Evolutionary conservation across 2,888 invertebrate species (phyloP).

Genomic region (Cosmorhoe ocellata): DNA sequence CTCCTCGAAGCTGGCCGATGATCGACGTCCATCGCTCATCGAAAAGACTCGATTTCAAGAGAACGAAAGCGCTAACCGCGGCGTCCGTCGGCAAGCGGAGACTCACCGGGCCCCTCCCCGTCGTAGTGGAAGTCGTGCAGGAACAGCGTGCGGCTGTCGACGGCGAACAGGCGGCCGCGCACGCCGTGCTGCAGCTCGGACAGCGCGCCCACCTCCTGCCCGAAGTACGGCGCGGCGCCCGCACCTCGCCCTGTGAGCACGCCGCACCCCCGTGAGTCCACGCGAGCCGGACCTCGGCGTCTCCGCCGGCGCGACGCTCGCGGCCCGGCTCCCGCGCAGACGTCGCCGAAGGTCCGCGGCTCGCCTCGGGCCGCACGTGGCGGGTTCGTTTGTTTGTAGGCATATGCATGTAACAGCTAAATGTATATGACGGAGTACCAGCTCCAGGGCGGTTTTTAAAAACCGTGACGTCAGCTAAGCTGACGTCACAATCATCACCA

Average conservation of each 20-base stretch:
- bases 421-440: no score
- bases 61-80: slow-evolving; percentile 3
- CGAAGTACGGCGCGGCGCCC: slow-evolving; percentile 81
- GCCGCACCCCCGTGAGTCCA: slow-evolving; percentile 12
- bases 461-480: no score
- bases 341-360: slow-evolving; percentile 42
- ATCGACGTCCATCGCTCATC: slow-evolving; percentile 6
- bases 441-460: no score
- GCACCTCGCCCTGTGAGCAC: slow-evolving; percentile 22
- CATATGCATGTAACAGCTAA: no score
- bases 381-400: background rate
- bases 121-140: slow-evolving; percentile 95
- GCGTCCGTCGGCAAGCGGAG: no score
- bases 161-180: slow-evolving; percentile 92
- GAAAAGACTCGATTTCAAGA: no score
- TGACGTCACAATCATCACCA: no score
- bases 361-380: slow-evolving; percentile 44
- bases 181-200: slow-evolving; percentile 92
- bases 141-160: slow-evolving; percentile 93
- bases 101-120: slow-evolving; percentile 93
- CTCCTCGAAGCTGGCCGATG: background rate
- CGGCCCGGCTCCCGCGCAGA: no score
- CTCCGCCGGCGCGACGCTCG: no score
- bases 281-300: no score
- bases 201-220: slow-evolving; percentile 89